Base-by-base conservation (phyloP, 1,140 invertebrate species). In the Bathynomus jamesi region DNA sequence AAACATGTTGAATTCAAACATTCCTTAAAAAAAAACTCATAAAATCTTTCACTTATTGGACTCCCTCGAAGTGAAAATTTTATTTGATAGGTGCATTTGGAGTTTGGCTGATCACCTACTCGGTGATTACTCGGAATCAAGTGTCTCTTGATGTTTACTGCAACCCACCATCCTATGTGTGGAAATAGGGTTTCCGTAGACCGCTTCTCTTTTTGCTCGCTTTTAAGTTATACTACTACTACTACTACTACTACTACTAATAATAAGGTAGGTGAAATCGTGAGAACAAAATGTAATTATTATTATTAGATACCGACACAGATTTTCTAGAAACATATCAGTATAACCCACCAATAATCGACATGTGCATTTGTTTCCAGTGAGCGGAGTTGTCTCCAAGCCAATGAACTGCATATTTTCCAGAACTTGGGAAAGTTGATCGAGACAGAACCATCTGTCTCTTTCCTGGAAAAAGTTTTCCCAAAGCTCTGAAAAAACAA, bases 1-100 rank as follows among this genome's bases (percentile, higher is more conserved):
- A 78, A 83, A 85, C 70, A 95, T 81, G 78, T 88, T 91, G 81
- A 90, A 92, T 78, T 87, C 88, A 25, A 95, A 81, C 61, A 93
- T 83, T 75, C 89, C 85, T 83, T 11, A 1, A 63, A 8, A 63
- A 25, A 27, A 21, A 27, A 62, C 17, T 40, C 7, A 40, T 7
- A 40, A 40, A 40, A 8, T 40, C 17, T 40, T 40, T 40, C 7
- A 40, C 17, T 8, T 17, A 40, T 40, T 40, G 7, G 7, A 40
- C 17, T 40, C 17, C 32, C 32, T n/a, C n/a, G n/a, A n/a, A n/a
- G n/a, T n/a, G n/a, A n/a, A n/a, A n/a, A n/a, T n/a, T n/a, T n/a
- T n/a, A n/a, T n/a, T n/a, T n/a, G n/a, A n/a, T n/a, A n/a, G n/a
- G n/a, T n/a, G n/a, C n/a, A n/a, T 40, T 40, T 40, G 7, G 32